A percentile compares a stretch with the other conserved stretches of the same genome.
These are phyloP conservation scores for Neostethus bicornis DNA, from an alignment of 2,797 vertebrate species.

Conservation along the genomic window DNA sequence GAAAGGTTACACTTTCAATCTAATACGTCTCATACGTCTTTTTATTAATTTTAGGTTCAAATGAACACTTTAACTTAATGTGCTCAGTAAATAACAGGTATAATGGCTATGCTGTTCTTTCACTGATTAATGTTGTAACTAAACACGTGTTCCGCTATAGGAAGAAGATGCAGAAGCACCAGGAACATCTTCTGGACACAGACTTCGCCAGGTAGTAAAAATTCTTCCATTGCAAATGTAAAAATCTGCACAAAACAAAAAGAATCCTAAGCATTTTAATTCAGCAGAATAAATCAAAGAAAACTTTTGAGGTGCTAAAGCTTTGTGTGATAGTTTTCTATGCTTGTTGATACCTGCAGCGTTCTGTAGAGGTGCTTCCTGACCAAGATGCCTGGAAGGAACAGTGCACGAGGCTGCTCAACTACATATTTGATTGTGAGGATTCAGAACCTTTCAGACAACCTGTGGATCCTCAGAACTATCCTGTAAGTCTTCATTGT, in stretches of 20 bases:
- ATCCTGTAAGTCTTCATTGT: slow-evolving; percentile 83
- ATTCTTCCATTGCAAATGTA: too few relatives aligned
- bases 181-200: slow-evolving; percentile 79
- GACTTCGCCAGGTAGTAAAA: slow-evolving; percentile 76
- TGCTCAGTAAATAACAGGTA: neutral
- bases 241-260: neutral
- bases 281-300: neutral
- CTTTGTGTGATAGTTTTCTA: neutral
- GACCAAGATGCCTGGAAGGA: slow-evolving; percentile 92
- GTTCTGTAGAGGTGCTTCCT: slow-evolving; percentile 70
- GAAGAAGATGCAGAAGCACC: slow-evolving; percentile 80
- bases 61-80: too few relatives aligned
- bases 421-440: slow-evolving; percentile 93
- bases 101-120: too few relatives aligned
- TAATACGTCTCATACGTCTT: too few relatives aligned
- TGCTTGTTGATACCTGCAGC: slow-evolving; percentile 42
- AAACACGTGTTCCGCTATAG: slow-evolving; percentile 47
- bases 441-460: slow-evolving; percentile 97
- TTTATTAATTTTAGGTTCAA: too few relatives aligned
- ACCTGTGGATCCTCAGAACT: slow-evolving; percentile 90
- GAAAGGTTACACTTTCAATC: too few relatives aligned
- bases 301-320: accelerated
- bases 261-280: neutral
- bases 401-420: slow-evolving; percentile 88
- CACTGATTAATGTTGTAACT: too few relatives aligned